Evolutionary conservation across 2,113 vertebrate species (phyloP), one percentile per base, ranked within the genome.

Genomic region (Cyanoderma ruficeps): DNA sequence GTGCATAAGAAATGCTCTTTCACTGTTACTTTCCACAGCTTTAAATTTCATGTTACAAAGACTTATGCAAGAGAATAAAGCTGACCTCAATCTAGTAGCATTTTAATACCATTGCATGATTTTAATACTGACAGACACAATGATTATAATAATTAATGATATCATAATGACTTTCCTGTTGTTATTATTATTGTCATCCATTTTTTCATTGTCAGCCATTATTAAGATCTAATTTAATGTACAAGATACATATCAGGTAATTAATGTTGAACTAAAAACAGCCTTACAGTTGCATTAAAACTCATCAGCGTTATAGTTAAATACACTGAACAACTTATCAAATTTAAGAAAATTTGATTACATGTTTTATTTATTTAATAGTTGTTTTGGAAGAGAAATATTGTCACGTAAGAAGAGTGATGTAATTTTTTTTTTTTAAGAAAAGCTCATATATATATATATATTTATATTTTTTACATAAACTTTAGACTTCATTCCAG

Each of bases 161-260:
- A 88, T 88, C 41, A 61, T 96, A 89, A 96, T 93, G 27, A 91
- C 67, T 97, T 97, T 83, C 42, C 31, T 93, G 61, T 93, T 94
- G 61, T 92, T 95, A 44, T 89, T 94, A 85, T 92, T 95, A 79
- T 92, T 93, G 55, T 79, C 79, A 81, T 95, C 49, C 52, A 47
- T 84, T 95, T 92, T 94, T 89, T 65, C 47, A 83, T 90, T 94
- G 91, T 86, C 61, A 74, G 33, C 39, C 46, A 68, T 68, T 87
- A 68, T 72, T 87, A 87, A 87, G 55, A 90, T 90, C 72, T 93
- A 85, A 93, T 87, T 93, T 94, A 94, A 87, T 39, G 90, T 94
- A 82, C 30, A 83, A 92, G 70, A 67, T 93, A 47, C 31, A 47
- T 95, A 79, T 52, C 72, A 93, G 49, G 37, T 71, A 87, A 87